Percentiles rank a stretch among this genome's conserved stretches.
Conservation (phyloP, 30 jellyfish, hydroid and myxozoan species). For the Cassiopea andromeda region DNA sequence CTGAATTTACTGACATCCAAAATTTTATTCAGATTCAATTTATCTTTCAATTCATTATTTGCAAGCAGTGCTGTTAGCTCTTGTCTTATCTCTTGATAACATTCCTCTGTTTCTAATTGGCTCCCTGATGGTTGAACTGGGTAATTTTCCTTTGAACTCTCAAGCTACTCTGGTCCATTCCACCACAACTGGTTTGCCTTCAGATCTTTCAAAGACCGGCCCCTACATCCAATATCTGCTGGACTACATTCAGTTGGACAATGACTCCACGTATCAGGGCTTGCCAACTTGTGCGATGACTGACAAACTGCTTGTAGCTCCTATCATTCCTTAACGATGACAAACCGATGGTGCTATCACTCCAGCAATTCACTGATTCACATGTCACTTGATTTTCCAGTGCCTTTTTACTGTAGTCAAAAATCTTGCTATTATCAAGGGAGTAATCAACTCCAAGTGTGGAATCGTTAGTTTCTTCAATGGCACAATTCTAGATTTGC, state of each 20-base stretch:
- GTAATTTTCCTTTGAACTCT: conserved; percentile 35
- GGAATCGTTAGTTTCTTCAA: too few relatives aligned
- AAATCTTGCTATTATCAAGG: too few relatives aligned
- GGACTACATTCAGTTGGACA: conserved; percentile 58
- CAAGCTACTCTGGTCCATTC: conserved; percentile 60
- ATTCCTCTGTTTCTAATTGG: conserved; percentile 18
- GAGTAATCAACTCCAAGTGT: too few relatives aligned
- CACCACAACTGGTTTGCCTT: conserved; percentile 55
- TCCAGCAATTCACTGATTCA: conserved; percentile 53
- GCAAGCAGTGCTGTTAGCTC: background rate
- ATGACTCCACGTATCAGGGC: conserved; percentile 32
- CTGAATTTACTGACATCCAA: conserved; percentile 5
- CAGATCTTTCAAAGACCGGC: conserved; percentile 28
- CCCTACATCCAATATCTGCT: conserved; percentile 73
- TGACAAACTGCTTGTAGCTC: too few relatives aligned
- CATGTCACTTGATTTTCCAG: background rate
- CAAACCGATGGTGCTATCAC: conserved; percentile 3
- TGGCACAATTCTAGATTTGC: too few relatives aligned
- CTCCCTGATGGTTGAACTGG: conserved; percentile 17
- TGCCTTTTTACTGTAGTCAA: too few relatives aligned
- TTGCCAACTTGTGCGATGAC: background rate
- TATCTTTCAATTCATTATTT: conserved; percentile 9
- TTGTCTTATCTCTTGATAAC: background rate
- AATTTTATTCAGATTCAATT: background rate
- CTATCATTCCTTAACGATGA: too few relatives aligned